Percentiles rank a stretch among this genome's conserved stretches.
Conservation (phyloP, 2,113 vertebrate species). For the Ailurus styani region DNA sequence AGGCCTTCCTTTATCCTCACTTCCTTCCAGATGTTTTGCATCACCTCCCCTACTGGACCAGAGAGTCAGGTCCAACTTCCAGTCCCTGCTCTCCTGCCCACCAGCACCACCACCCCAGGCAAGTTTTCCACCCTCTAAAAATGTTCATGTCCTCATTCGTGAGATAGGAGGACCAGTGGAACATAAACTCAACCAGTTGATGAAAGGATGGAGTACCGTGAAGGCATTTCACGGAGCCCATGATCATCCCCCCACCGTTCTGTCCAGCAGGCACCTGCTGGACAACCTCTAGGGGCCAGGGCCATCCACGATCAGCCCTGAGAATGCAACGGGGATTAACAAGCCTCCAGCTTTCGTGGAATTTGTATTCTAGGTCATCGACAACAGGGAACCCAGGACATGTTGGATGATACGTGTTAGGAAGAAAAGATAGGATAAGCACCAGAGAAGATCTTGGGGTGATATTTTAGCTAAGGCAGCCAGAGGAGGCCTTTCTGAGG, state of each 20-base stretch:
- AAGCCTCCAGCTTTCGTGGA: neutral
- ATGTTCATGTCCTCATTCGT: neutral
- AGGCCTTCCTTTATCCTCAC: neutral
- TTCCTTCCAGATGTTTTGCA: neutral
- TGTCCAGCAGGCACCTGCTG: neutral
- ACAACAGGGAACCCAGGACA: fast-evolving
- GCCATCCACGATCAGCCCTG: neutral
- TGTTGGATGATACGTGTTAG: fast-evolving
- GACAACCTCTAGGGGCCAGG: neutral
- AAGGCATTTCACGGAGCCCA: neutral
- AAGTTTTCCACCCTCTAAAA: neutral
- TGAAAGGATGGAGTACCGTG: neutral
- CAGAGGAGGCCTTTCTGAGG: neutral
- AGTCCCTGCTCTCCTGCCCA: neutral
- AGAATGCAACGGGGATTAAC: fast-evolving
- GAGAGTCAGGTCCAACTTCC: neutral
- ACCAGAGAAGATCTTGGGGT: neutral
- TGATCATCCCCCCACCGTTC: neutral
- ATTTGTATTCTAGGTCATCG: neutral
- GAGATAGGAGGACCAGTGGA: neutral
- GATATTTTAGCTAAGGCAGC: neutral
- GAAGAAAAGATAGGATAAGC: neutral
- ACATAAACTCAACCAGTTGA: neutral
- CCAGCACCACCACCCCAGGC: neutral
- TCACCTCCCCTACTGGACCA: neutral